Evolutionary conservation across 2,888 invertebrate genomes (phyloP), one percentile per base, ranked within the genome.

Genomic region (Dolomedes plantarius): DNA sequence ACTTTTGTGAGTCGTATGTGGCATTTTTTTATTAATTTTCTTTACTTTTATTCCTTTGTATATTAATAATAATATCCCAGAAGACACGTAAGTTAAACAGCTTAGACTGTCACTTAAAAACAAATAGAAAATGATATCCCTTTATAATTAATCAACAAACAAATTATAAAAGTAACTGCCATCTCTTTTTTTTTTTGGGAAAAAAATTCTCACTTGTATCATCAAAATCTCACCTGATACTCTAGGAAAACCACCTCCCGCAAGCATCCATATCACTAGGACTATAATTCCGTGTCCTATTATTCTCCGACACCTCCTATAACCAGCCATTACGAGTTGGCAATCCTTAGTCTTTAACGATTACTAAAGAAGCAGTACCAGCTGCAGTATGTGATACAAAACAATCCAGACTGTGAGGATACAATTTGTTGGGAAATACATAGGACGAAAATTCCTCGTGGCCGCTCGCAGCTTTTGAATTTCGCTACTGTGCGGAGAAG

Each of bases 401-500:
- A 56, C 56, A 56, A 56, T 56, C 56, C 56, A 56, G 56, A 23
- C 56, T 16, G 56, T 23, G 23, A 23, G 56, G 16, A 56, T 23
- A 11, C 56, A 23, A 56, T 56, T 56, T 56, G 56, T 56, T 56
- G 23, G 23, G 23, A 23, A 56, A 56, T 23, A 56, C 56, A 56
- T 56, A 56, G 23, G 56, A 56, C 5, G 56, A 56, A 56, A 56
- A 56, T 56, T 56, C 56, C 56, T 23, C 56, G 56, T 56, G 56
- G 23, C 56, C 11, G 23, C 11, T 23, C 56, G 56, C 23, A 23
- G 23, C 56, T 23, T 23, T 56, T 23, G 56, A 56, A 56, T 23
- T 46, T 56, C 56, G 56, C 56, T 56, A 56, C 56, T 56, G 56
- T 56, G 56, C 56, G 56, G 56, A 56, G 56, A 56, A 23, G 23